Conservation (phyloP, 2,888 invertebrate genomes). For the Plemyria rubiginata region DNA sequence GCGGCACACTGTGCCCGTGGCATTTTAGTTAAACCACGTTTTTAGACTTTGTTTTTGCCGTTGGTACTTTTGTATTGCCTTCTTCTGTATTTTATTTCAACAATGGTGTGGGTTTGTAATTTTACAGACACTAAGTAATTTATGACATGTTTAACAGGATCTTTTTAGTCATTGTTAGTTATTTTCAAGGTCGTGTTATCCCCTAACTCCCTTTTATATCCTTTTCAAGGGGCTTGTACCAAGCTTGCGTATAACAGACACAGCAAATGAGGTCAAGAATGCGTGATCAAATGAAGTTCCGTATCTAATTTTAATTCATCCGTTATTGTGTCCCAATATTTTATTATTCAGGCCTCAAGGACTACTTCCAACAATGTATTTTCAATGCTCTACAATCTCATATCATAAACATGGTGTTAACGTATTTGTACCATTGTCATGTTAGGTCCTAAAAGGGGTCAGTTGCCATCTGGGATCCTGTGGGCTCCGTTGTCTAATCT, state of each 20-base stretch:
- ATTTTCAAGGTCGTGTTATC: conserved; percentile 11
- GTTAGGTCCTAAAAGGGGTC: conserved; percentile 52
- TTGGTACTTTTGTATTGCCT: conserved; percentile 53
- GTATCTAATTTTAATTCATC: conserved; percentile 14
- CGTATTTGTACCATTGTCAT: conserved; percentile 42
- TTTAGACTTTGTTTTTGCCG: conserved; percentile 66
- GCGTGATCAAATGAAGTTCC: conserved; percentile 20
- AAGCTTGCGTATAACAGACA: conserved; percentile 2
- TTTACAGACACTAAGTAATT: conserved; percentile 33
- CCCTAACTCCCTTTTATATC: conserved; percentile 6
- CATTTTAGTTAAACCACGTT: conserved; percentile 76
- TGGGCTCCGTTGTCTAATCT: conserved; percentile 66
- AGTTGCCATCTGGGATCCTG: conserved; percentile 53
- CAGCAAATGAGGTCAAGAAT: conserved; percentile 12
- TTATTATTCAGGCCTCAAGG: conserved; percentile 23
- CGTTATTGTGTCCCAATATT: conserved; percentile 19
- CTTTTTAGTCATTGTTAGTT: conserved; percentile 11
- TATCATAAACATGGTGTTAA: conserved; percentile 41
- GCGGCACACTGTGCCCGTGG: conserved; percentile 72
- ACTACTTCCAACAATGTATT: conserved; percentile 23
- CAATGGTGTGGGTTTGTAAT: conserved; percentile 38
- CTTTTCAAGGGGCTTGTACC: background rate
- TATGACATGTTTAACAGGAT: conserved; percentile 29
- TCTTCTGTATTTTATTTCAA: conserved; percentile 43
- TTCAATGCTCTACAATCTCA: conserved; percentile 23